Percentiles rank a stretch among this genome's conserved stretches.
phyloP scores from a whole-genome alignment of 2,797 vertebrate species.

The Fundulus diaphanus region DNA sequence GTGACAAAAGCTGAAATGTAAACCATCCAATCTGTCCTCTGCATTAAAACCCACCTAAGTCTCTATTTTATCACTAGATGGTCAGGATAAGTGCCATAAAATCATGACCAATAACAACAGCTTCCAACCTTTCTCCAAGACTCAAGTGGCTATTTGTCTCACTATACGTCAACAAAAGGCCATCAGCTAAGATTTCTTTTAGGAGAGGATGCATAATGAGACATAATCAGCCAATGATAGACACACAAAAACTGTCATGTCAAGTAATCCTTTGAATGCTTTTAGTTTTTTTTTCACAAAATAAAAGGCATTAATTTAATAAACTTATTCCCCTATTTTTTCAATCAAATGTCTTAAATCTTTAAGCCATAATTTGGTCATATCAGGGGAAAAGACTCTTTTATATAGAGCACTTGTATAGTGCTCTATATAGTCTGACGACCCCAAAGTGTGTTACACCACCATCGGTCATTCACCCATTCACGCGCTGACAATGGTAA shows the following conservation, averaged over 20 bases:
- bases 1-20: conserved; percentile 3
- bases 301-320: too few relatives aligned
- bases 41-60: conserved; percentile 23
- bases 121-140: conserved; percentile 11
- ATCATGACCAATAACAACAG: conserved; percentile 26
- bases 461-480: too few relatives aligned
- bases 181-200: conserved; percentile 35
- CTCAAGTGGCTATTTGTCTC: conserved; percentile 28
- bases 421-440: too few relatives aligned
- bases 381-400: too few relatives aligned
- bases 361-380: too few relatives aligned
- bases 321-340: too few relatives aligned
- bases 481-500: too few relatives aligned
- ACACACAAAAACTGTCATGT: conserved; percentile 31
- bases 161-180: conserved; percentile 13
- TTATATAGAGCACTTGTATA: too few relatives aligned
- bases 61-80: conserved; percentile 29
- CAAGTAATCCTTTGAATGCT: too few relatives aligned
- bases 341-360: too few relatives aligned
- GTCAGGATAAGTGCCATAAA: conserved; percentile 39
- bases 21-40: neutral
- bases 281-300: too few relatives aligned
- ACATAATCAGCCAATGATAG: conserved; percentile 27
- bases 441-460: too few relatives aligned
- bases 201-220: conserved; percentile 21